Conservation (phyloP, 2,888 invertebrate species). For the Leptopilina syphax region DNA sequence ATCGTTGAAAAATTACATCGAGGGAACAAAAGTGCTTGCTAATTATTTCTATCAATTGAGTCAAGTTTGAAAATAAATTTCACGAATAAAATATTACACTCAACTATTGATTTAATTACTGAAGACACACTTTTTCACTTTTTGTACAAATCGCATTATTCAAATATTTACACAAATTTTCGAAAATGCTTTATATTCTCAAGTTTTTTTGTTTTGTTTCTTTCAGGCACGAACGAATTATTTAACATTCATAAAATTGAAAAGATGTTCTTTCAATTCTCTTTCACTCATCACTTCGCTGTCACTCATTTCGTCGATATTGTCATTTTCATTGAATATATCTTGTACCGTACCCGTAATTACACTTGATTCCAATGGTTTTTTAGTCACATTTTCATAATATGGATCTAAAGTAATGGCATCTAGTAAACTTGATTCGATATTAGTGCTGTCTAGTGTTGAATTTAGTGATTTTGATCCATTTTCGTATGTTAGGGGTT, state of each 20-base stretch:
- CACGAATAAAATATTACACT: slow-evolving; percentile 1
- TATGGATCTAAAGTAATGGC: background rate
- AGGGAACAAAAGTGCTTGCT: slow-evolving; percentile 76
- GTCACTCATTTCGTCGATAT: slow-evolving; percentile 62
- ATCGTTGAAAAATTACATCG: slow-evolving; percentile 73
- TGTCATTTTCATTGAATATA: slow-evolving; percentile 71
- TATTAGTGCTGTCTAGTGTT: slow-evolving; percentile 15
- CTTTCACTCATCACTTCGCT: slow-evolving; percentile 1
- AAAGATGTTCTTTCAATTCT: slow-evolving; percentile 29
- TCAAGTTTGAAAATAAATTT: slow-evolving; percentile 5
- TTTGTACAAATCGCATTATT: background rate
- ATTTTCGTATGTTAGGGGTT: slow-evolving; percentile 25
- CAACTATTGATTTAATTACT: slow-evolving; percentile 5
- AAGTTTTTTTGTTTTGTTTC: background rate
- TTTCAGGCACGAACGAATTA: background rate
- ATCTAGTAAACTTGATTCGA: slow-evolving; percentile 9
- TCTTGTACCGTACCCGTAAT: slow-evolving; percentile 72
- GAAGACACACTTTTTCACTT: background rate
- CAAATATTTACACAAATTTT: slow-evolving; percentile 12
- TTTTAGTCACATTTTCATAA: background rate
- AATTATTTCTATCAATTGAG: slow-evolving; percentile 75
- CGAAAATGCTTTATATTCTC: background rate
- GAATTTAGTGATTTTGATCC: slow-evolving; percentile 27
- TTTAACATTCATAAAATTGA: slow-evolving; percentile 29
- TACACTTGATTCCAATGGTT: slow-evolving; percentile 45